Evolutionary conservation across 2,113 vertebrate genomes (phyloP).

Genomic region (Triplophysa rosa): DNA sequence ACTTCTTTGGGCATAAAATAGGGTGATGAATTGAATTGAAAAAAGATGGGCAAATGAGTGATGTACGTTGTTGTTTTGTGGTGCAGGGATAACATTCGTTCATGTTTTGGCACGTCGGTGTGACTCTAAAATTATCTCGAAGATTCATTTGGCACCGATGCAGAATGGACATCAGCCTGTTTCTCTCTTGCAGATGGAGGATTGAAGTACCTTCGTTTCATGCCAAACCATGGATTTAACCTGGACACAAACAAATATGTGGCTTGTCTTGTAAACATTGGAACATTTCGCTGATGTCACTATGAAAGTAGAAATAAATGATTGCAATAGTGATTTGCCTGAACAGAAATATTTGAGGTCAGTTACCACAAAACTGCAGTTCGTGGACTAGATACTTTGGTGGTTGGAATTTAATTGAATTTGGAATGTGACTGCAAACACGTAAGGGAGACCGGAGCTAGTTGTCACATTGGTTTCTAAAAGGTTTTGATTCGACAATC

Average conservation of each 20-base stretch:
- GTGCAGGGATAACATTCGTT: too few species aligned
- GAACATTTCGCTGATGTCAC: background rate
- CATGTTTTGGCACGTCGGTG: too few species aligned
- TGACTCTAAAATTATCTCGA: background rate
- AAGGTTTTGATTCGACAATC: too few species aligned
- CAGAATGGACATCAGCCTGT: background rate
- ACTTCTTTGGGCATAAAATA: background rate
- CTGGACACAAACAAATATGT: slow-evolving; percentile 1
- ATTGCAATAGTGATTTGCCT: background rate
- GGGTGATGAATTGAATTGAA: background rate
- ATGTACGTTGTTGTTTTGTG: background rate
- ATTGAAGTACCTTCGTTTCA: too few species aligned
- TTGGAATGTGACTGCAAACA: background rate
- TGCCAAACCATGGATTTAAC: background rate
- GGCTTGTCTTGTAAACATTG: background rate
- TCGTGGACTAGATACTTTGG: background rate
- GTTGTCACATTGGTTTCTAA: too few species aligned
- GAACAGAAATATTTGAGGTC: background rate
- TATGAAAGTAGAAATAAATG: background rate
- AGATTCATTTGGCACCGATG: background rate
- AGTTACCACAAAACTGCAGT: background rate
- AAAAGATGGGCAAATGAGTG: background rate
- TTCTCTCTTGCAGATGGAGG: background rate
- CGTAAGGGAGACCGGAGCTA: too few species aligned
- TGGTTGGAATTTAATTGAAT: background rate